Base-by-base conservation (phyloP, 2,888 invertebrate genomes). In the Oligia latruncula region DNA sequence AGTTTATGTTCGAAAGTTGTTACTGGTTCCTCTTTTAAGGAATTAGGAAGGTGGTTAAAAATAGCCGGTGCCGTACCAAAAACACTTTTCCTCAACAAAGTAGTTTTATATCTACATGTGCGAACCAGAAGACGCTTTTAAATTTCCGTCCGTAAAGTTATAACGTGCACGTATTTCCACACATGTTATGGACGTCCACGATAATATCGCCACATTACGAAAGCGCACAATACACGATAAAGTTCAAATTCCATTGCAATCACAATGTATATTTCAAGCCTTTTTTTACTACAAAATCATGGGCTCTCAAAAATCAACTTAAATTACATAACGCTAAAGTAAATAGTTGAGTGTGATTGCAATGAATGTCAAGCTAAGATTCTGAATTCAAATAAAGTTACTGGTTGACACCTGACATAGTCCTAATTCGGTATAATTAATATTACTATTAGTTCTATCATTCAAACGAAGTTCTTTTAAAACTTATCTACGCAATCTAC, bases 401-500 rank as follows among this genome's bases (percentile, higher is more conserved):
- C n/a, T 46, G 11, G 11, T 29, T 70, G 11, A 29, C 17, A 17
- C 65, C 1, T 40, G n/a, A 11, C 43, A 52, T 23, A 62, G n/a
- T 80, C 9, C 23, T 68, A 78, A 58, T 49, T 64, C 15, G 29
- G 11, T 71, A 65, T 40, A 9, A 49, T 46, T 66, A 66, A 65
- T 52, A 23, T 52, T 52, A 70, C 15, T 49, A 70, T 29, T 83
- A 71, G n/a, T 58, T 15, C 9, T 85, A 81, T 71, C 9, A 65
- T 70, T 60, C 13, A 76, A 83, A 71, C 11, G 1, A 74, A 80
- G 43, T 52, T 73, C 46, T 55, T 73, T 83, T 29, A 20, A 74
- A 74, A 83, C 40, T 43, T 80, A 40, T 13, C 85, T 87, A 85
- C 77, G 11, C 62, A 55, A 74, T 49, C 85, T 85, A 87, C 58